Evolutionary conservation across 2,797 vertebrate species (phyloP), one percentile per base, ranked within the genome.

Genomic region (Xiphorhynchus erythropygius): DNA sequence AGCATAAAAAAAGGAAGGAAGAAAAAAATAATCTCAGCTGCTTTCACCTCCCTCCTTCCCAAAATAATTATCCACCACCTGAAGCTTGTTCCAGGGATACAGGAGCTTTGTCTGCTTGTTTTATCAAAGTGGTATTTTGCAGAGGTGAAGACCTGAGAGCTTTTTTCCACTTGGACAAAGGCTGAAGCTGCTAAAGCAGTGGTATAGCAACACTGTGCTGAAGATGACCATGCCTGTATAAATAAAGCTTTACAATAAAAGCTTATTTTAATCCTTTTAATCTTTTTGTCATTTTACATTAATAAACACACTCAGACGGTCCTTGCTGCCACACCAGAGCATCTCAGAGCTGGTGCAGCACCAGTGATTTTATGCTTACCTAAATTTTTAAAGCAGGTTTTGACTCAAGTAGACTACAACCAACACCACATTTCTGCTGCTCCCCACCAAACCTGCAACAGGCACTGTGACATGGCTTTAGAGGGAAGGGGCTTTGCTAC

Each of bases 61-160:
- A 41, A 76, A 85, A 73, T 37, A 76, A 64, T 60, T 35, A n/a
- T 32, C 11, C 18, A 27, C 32, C 64, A n/a, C 7, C 18, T 74
- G 25, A 52, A 64, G 32, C 57, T 64, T 73, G 10, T 56, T 88
- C 63, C 46, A 57, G 28, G 2, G 4, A 35, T 46, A 16, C 2
- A 5, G n/a, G 10, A 77, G 9, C 16, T 92, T 80, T 56, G 15
- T 17, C 57, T 81, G 9, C 53, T 71, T 33, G 3, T 56, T 87
- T 87, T 52, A 74, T 28, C 17, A 24, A 35, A 47, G 35, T 4
- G 11, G 4, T 53, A 18, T 77, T 80, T 63, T 71, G 46, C 2
- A 5, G 14, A 0, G 0, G 6, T 24, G 25, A 69, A 82, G 33
- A n/a, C 10, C 18, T 73, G 73, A 67, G 41, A 42, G 22, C 5